Conservation (phyloP, 2,113 vertebrate genomes). For the Dunckerocampus dactyliophorus region DNA sequence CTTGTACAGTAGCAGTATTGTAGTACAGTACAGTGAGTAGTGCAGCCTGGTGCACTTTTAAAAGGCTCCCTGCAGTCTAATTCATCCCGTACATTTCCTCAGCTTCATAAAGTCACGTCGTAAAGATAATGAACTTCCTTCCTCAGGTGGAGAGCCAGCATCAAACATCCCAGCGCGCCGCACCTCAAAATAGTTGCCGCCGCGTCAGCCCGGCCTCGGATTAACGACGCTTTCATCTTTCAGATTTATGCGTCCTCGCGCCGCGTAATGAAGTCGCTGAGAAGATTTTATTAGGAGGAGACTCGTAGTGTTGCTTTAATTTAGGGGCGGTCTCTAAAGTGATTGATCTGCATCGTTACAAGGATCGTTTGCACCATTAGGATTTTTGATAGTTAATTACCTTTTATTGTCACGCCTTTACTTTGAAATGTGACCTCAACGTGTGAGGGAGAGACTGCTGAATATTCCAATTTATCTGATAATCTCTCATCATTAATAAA, state of each 20-base stretch:
- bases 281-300: constrained; percentile 39
- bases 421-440: neutral
- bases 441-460: neutral
- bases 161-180: constrained; percentile 6
- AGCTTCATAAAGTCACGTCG: constrained; percentile 2
- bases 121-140: constrained; percentile 19
- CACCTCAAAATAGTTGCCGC: constrained; percentile 15
- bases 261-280: constrained; percentile 41
- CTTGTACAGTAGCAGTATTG: too few relatives aligned
- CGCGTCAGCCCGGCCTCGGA: constrained; percentile 17
- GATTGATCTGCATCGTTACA: constrained; percentile 4
- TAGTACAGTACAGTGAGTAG: too few relatives aligned
- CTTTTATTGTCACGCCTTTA: neutral
- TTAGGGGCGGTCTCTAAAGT: neutral
- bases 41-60: too few relatives aligned
- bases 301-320: constrained; percentile 21
- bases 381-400: constrained; percentile 1
- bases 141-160: neutral
- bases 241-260: constrained; percentile 17
- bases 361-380: constrained; percentile 5
- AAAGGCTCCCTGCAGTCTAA: too few relatives aligned
- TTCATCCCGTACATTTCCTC: too few relatives aligned
- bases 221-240: constrained; percentile 29
- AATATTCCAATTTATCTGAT: too few relatives aligned
- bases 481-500: too few relatives aligned